Evolutionary conservation across 2,888 invertebrate genomes (phyloP), one percentile per base, ranked within the genome.

Genomic region (Seladonia tumulorum): DNA sequence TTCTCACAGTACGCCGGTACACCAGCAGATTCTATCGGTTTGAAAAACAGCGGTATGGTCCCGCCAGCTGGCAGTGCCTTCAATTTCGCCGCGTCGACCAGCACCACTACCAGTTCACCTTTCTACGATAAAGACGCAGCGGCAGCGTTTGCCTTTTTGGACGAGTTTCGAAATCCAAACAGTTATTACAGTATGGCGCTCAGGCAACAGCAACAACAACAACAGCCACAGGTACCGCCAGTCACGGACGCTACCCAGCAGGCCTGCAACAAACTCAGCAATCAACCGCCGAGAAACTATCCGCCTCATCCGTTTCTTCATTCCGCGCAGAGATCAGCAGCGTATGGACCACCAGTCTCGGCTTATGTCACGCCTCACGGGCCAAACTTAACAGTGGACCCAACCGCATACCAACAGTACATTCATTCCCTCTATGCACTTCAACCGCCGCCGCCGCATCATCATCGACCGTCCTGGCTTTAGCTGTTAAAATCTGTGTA

Each of bases 41-140:
- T 97, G 74, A 96, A 97, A 91, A 97, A 97, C 75, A 95, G 96
- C 7, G 96, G 97, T 90, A 97, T 97, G 93, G 97, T 98, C 87
- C 97, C 98, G 12, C 91, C 94, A 16, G 92, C 94, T 16, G 97
- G 97, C 45, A 98, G 98, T 95, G 98, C 98, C 76, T 98, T 98
- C 92, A 98, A 98, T 94, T 98, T 98, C 93, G 97, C 97, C 29
- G 96, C 97, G 5, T 96, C 97, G 0, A 96, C 97, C 18, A 93
- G 93, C 29, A 85, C 92, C 4, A 84, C 94, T 10, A 93, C 93
- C 42, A 93, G 91, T 79, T 91, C 94, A 18, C 90, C 94, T 0
- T 95, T 94, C 77, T 95, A 94, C 81, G 94, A 95, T 79, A 94
- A 94, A 68, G 95, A 95, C 47, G 93, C 94, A 0, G 94, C 94